Conservation (phyloP, 2,888 invertebrate genomes). For the Pyrgus malvae region DNA sequence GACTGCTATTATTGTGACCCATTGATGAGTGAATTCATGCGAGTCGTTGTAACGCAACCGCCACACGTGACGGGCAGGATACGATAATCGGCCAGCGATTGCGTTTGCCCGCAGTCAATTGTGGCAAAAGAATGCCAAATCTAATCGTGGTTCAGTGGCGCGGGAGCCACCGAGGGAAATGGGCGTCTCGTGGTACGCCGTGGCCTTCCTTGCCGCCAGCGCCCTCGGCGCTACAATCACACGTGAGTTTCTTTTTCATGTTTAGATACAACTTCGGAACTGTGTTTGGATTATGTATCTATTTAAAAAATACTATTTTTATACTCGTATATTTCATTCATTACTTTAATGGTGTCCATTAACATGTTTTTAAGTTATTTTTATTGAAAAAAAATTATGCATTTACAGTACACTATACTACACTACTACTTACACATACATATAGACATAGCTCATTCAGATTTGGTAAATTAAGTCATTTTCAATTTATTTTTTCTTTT, state of each 20-base stretch:
- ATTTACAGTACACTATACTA: too few relatives aligned
- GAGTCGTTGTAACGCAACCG: slow-evolving; percentile 11
- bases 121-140: slow-evolving; percentile 67
- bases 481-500: too few relatives aligned
- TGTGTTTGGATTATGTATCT: too few relatives aligned
- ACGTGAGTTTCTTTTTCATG: slow-evolving; percentile 55
- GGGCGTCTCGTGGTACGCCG: slow-evolving; percentile 68
- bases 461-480: too few relatives aligned
- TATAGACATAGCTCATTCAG: too few relatives aligned
- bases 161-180: slow-evolving; percentile 61
- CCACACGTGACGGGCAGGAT: slow-evolving; percentile 34
- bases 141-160: slow-evolving; percentile 53
- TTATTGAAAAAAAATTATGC: too few relatives aligned
- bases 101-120: slow-evolving; percentile 44
- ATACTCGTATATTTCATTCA: too few relatives aligned
- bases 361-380: too few relatives aligned
- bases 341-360: too few relatives aligned
- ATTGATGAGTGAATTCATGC: background rate
- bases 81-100: slow-evolving; percentile 37
- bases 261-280: background rate
- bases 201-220: slow-evolving; percentile 62
- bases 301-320: too few relatives aligned
- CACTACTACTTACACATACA: too few relatives aligned
- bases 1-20: background rate
- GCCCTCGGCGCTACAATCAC: slow-evolving; percentile 70